A percentile compares a stretch with the other conserved stretches of the same genome.
Evolutionary conservation across 53 echinoderm and acorn worm species (phyloP).

Genomic region (Antedon mediterranea): DNA sequence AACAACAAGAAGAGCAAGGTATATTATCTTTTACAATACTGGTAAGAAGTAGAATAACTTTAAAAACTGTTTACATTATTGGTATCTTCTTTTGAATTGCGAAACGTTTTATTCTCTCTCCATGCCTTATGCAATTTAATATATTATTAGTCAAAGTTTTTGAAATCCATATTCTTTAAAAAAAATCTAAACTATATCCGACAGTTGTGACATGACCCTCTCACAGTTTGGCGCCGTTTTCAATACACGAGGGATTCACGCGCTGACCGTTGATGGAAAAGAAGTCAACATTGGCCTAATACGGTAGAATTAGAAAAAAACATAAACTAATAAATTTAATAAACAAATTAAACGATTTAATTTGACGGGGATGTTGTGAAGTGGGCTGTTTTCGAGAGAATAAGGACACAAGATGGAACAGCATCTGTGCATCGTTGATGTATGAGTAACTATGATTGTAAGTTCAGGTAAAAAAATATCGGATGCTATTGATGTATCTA

Average conservation of each 20-base stretch:
- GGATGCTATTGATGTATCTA: background rate
- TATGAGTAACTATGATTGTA: background rate
- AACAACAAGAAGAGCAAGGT: too few species aligned
- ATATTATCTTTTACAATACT: too few species aligned
- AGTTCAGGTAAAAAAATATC: background rate
- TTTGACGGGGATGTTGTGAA: background rate
- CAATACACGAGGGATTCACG: background rate
- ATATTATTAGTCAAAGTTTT: background rate
- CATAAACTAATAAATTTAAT: background rate
- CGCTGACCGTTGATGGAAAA: background rate
- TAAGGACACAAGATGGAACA: background rate
- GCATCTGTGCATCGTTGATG: background rate
- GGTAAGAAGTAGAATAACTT: too few species aligned
- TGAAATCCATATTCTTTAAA: background rate
- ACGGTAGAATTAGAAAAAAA: background rate
- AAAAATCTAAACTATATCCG: background rate
- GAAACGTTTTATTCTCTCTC: too few species aligned
- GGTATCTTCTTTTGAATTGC: too few species aligned
- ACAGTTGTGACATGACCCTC: background rate
- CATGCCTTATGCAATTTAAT: background rate
- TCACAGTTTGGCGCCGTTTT: background rate
- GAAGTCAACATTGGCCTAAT: background rate
- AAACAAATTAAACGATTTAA: background rate
- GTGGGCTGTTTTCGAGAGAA: background rate
- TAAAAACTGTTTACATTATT: too few species aligned